Conservation (phyloP, 2,113 vertebrate species). For the Ptilorrhoa leucosticta region DNA sequence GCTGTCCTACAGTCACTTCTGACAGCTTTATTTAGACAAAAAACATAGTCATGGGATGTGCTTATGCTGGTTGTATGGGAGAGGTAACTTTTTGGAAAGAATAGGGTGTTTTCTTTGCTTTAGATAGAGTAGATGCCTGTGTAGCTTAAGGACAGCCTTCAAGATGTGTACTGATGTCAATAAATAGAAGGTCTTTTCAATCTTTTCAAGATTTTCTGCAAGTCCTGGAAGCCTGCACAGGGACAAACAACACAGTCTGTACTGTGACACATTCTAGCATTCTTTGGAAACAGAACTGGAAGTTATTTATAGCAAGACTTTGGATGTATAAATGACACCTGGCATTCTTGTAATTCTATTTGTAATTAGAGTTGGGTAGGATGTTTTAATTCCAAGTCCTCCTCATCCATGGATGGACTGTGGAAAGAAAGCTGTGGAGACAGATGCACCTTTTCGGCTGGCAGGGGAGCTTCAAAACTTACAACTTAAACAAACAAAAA, state of each 20-base stretch:
- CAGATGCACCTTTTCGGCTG: neutral
- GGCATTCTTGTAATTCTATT: neutral
- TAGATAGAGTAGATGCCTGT: neutral
- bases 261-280: neutral
- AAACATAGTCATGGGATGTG: neutral
- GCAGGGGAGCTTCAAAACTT: neutral
- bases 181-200: neutral
- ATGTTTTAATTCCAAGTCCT: neutral
- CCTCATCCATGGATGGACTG: fast-evolving
- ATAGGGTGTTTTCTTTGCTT: neutral
- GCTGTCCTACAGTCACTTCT: neutral
- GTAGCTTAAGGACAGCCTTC: neutral
- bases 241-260: neutral
- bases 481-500: neutral
- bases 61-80: neutral
- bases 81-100: neutral
- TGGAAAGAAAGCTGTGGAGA: neutral
- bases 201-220: neutral
- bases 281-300: neutral
- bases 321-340: neutral
- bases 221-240: neutral
- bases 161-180: neutral
- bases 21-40: neutral
- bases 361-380: neutral
- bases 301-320: neutral